phyloP scores from a whole-genome alignment of 2,797 vertebrate species.

The Amblyopsis hoosieri region DNA sequence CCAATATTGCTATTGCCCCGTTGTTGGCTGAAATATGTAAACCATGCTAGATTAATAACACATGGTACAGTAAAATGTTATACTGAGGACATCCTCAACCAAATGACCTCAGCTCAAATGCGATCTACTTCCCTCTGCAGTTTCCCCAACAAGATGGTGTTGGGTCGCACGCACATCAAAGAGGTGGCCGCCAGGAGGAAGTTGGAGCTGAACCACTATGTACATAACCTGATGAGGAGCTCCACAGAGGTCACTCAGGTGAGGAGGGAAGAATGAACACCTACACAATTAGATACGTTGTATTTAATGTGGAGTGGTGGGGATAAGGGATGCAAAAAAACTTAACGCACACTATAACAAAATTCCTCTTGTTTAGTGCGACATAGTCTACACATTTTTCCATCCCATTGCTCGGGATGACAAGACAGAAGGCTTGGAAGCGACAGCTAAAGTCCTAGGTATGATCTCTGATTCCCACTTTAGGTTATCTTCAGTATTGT shows the following conservation, averaged over 20 bases:
- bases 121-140: slow-evolving; percentile 58
- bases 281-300: too few relatives aligned
- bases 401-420: slow-evolving; percentile 95
- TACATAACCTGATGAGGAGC: slow-evolving; percentile 92
- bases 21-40: too few relatives aligned
- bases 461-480: not conserved
- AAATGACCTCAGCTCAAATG: not conserved
- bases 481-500: not conserved
- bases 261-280: not conserved
- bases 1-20: too few relatives aligned
- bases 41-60: not conserved
- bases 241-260: slow-evolving; percentile 93
- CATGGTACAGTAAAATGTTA: not conserved
- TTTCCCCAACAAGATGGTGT: slow-evolving; percentile 94
- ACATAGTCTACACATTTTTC: slow-evolving; percentile 98
- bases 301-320: too few relatives aligned
- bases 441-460: slow-evolving; percentile 83
- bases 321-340: too few relatives aligned
- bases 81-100: not conserved
- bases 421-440: slow-evolving; percentile 89
- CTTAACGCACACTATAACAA: not conserved
- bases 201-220: slow-evolving; percentile 93
- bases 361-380: slow-evolving; percentile 80
- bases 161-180: slow-evolving; percentile 96
- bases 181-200: slow-evolving; percentile 97